Percentiles rank a stretch among this genome's conserved stretches.
Conservation (phyloP, 2,797 vertebrate genomes). For the Glyptemys insculpta region DNA sequence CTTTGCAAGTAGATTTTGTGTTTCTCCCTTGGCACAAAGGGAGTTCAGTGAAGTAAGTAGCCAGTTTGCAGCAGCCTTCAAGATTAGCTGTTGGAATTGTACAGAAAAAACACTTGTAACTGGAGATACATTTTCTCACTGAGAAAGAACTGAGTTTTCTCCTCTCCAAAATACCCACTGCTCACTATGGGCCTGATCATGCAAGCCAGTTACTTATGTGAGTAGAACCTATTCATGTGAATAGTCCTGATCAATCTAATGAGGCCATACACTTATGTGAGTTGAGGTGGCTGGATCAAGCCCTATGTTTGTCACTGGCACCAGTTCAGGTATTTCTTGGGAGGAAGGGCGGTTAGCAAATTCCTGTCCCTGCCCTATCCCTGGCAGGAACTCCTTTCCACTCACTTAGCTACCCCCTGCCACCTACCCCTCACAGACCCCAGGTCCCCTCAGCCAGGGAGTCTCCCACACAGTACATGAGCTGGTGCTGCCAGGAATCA, state of each 20-base stretch:
- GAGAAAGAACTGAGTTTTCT: not conserved
- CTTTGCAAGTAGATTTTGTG: not conserved
- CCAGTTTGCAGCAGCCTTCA: not conserved
- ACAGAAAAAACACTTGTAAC: not conserved
- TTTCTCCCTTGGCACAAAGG: not conserved
- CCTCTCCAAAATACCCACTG: not conserved
- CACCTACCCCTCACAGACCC: too few relatives aligned
- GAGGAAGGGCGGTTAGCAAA: too few relatives aligned
- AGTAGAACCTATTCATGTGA: not conserved
- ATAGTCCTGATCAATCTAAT: not conserved
- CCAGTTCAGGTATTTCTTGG: too few relatives aligned
- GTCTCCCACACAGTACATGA: too few relatives aligned
- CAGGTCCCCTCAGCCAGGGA: too few relatives aligned
- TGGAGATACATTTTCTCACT: not conserved
- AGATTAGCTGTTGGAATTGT: not conserved
- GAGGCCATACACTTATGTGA: not conserved
- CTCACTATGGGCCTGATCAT: not conserved
- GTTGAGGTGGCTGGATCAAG: not conserved
- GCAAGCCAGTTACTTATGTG: not conserved
- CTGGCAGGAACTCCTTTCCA: too few relatives aligned
- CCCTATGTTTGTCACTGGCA: too few relatives aligned
- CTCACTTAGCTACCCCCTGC: too few relatives aligned
- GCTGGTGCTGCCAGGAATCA: too few relatives aligned
- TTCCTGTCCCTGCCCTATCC: too few relatives aligned
- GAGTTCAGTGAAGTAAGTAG: not conserved